Evolutionary conservation across 2,797 vertebrate genomes (phyloP).

Genomic region (Eremophila alpestris): DNA sequence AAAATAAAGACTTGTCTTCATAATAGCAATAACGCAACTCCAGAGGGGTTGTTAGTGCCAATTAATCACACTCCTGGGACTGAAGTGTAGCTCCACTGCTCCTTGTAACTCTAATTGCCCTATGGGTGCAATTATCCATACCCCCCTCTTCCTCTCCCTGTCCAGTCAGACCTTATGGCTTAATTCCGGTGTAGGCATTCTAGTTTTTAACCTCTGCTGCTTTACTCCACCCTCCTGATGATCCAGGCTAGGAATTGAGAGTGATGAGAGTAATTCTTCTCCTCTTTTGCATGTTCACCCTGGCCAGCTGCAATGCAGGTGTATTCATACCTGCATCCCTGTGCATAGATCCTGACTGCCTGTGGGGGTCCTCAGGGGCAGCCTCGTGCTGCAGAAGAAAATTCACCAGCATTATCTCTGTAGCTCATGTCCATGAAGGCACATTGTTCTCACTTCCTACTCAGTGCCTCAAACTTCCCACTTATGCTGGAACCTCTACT

Average conservation of each 20-base stretch:
- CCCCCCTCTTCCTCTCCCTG: neutral
- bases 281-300: neutral
- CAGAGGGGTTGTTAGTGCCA: conserved; percentile 40
- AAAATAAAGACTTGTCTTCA: conserved; percentile 55
- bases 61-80: conserved; percentile 59
- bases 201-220: conserved; percentile 18
- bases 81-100: neutral
- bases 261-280: neutral
- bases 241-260: neutral
- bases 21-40: conserved; percentile 58
- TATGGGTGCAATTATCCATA: conserved; percentile 56
- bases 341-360: neutral
- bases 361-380: neutral
- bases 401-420: fast-evolving
- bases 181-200: conserved; percentile 15
- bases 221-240: neutral
- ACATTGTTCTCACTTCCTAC: neutral
- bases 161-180: conserved; percentile 26
- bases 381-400: neutral
- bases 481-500: neutral
- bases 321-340: neutral
- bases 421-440: neutral
- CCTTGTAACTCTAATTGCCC: conserved; percentile 56
- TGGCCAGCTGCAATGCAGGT: neutral
- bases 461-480: neutral